Evolutionary conservation across 2,113 vertebrate genomes (phyloP), one percentile per base, ranked within the genome.

Genomic region (Vanacampus margaritifer): DNA sequence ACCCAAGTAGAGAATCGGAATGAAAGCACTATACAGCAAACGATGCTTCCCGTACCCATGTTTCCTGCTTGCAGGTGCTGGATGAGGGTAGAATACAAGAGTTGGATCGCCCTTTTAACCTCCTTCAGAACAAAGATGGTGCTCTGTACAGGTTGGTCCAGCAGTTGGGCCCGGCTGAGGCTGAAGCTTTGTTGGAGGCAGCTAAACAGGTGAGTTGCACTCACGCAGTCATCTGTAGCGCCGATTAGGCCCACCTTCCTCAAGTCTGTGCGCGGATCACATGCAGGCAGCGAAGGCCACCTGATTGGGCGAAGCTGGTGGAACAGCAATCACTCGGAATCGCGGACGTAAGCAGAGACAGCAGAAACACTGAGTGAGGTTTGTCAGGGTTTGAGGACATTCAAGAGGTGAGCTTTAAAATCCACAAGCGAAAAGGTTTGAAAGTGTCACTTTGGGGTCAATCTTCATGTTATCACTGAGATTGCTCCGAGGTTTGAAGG

Each of bases 121-220:
- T 88, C 41, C 81, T 88, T 3, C 83, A 87, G 17, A 79, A 85
- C 74, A 74, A 63, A 51, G 75, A 82, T 0, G 71, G 83, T 0
- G 71, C 73, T 26, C 32, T 88, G 28, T 77, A 83, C 76, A 88
- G 76, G 35, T 41, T 84, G 80, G 83, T 81, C 28, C 83, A 87
- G 2, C 83, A 87, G 78, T 64, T 43, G 62, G 83, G 85, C 1
- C 50, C 21, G 1, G 14, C 69, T 0, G 83, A 85, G 69, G 85
- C 81, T 3, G 73, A 67, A 0, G 79, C 76, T 3, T 72, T 88
- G 51, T 36, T 81, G 37, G 57, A 75, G 59, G 24, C 67, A 2
- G 78, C 82, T 50, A 72, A 37, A 39, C 41, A 72, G 79, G 74
- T 79, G 67, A 72, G 36, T 0, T 0, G 16, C 1, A 17, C 7